Conservation (phyloP, 2,888 invertebrate species). For the Andricus curvator region DNA sequence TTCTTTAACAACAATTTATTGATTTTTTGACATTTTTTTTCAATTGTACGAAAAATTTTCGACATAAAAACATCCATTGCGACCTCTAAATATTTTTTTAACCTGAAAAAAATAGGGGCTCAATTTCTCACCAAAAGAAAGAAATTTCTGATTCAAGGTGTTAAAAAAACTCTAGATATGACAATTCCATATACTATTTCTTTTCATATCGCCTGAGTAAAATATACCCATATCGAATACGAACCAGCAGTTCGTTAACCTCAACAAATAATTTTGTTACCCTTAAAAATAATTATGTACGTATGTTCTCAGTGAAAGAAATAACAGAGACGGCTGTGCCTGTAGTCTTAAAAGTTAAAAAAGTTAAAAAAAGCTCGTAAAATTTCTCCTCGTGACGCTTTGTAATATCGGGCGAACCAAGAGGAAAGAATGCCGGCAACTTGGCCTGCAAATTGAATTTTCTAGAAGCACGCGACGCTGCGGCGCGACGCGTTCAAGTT, state of each 20-base stretch:
- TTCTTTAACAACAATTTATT: no score
- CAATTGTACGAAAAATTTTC: no score
- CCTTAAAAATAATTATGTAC: neutral
- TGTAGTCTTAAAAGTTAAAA: neutral
- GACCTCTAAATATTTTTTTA: no score
- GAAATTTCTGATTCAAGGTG: no score
- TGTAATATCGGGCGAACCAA: slow-evolving; percentile 33
- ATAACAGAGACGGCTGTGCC: neutral
- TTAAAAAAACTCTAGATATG: no score
- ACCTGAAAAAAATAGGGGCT: no score
- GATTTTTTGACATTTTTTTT: no score
- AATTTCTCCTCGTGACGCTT: slow-evolving; percentile 21
- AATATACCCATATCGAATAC: neutral
- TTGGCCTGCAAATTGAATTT: slow-evolving; percentile 37
- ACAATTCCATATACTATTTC: neutral
- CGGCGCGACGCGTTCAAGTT: slow-evolving; percentile 26
- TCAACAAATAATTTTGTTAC: neutral
- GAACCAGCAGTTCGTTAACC: neutral
- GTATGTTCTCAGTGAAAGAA: neutral
- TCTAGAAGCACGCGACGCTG: slow-evolving; percentile 38
- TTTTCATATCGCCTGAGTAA: neutral
- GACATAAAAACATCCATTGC: no score
- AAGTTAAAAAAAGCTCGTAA: slow-evolving; percentile 10
- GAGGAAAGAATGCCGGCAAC: slow-evolving; percentile 27
- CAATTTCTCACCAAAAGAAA: no score